Evolutionary conservation across 30 jellyfish, hydroid and myxozoan genomes (phyloP), one percentile per base, ranked within the genome.

Genomic region (Catostylus mosaicus): DNA sequence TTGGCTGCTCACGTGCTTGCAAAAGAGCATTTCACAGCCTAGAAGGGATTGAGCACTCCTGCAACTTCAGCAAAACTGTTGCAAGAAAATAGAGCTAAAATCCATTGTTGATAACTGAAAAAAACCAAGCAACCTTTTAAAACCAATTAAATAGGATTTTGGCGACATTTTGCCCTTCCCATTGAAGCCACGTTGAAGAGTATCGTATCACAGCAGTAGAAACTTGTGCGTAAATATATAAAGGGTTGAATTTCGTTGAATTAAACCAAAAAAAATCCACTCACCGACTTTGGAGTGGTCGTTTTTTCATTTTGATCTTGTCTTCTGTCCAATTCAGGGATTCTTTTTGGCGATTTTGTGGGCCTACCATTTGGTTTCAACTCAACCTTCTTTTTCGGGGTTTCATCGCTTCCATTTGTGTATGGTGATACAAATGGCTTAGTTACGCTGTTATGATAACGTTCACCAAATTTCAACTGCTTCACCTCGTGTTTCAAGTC

Each of bases 21-120:
- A 30, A 65, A 65, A 65, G 77, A 29, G 77, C 77, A 30, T 65
- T 65, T 65, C 52, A 26, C 77, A 65, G 77, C 27, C 31, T 23
- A 65, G 27, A 31, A n/a, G n/a, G 67, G 31, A 54, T 29, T 32
- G 27, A 30, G 37, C 77, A n/a, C 51, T 27, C 77, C 52, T 31
- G 24, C 54, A 31, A 30, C 24, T 16, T 24, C 31, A 26, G 16
- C 77, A 23, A 48, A 23, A 2, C 24, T 48, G 23, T 16, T 16
- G 63, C 23, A 16, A 16, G 27, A 48, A 48, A 48, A 48, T 14
- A 40, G 14, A 14, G 20, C 63, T 9, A 16, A 3, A 16, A n/a
- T n/a, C n/a, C n/a, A n/a, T n/a, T n/a, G n/a, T n/a, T n/a, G n/a
- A n/a, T n/a, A n/a, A n/a, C 63, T 9, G 12, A 40, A 40, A 7